A percentile compares a stretch with the other conserved stretches of the same genome.
Conservation (phyloP, 2,888 invertebrate genomes). For the Rhyacophila evoluta region DNA sequence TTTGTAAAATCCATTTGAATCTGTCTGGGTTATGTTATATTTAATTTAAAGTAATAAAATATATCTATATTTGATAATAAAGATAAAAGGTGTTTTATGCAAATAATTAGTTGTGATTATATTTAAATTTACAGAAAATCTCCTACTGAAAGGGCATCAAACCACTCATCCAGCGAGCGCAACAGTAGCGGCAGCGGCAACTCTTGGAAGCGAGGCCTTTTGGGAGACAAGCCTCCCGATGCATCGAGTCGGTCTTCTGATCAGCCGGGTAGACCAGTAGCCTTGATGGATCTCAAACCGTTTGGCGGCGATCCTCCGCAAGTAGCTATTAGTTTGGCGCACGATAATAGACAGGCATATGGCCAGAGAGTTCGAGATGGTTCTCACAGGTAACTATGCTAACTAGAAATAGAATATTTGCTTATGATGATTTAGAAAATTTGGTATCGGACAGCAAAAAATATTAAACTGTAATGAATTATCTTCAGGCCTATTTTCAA, state of each 20-base stretch:
- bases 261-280: slow-evolving; percentile 57
- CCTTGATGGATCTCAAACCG: slow-evolving; percentile 65
- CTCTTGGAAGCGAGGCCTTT: slow-evolving; percentile 60
- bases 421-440: no score
- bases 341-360: slow-evolving; percentile 34
- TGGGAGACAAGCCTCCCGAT: slow-evolving; percentile 62
- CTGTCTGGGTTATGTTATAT: no score
- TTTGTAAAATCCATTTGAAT: no score
- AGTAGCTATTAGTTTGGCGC: slow-evolving; percentile 37
- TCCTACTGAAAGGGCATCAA: background rate
- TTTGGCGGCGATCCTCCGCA: slow-evolving; percentile 61
- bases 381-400: background rate
- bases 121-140: background rate
- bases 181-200: background rate
- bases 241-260: background rate
- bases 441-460: no score
- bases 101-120: no score
- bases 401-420: no score
- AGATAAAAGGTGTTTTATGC: no score
- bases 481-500: no score
- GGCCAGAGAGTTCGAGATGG: slow-evolving; percentile 29
- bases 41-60: no score
- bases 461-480: no score
- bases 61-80: no score
- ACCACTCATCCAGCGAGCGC: background rate